phyloP scores from a whole-genome alignment of 1,140 invertebrate genomes.

The Panagrolaimus sp. region DNA sequence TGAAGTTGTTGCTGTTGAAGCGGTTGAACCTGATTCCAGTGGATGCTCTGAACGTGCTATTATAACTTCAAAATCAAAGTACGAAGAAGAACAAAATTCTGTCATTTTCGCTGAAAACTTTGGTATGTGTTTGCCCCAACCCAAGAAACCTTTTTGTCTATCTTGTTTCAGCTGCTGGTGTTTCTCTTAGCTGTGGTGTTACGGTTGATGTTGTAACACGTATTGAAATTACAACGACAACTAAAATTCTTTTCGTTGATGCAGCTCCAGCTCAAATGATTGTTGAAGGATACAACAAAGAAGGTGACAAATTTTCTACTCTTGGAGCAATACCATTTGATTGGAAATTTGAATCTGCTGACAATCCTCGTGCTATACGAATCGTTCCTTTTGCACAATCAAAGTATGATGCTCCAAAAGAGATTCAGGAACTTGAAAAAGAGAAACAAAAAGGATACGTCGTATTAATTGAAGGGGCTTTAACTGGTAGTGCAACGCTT shows the following conservation, averaged over 20 bases:
- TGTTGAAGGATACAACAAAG: slow-evolving; percentile 79
- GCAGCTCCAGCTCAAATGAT: slow-evolving; percentile 92
- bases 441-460: slow-evolving; percentile 68
- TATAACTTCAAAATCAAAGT: slow-evolving; percentile 72
- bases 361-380: slow-evolving; percentile 61
- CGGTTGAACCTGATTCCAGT: slow-evolving; percentile 56
- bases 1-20: slow-evolving; percentile 32
- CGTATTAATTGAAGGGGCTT: slow-evolving; percentile 82
- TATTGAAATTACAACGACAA: slow-evolving; percentile 81
- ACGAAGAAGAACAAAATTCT: slow-evolving; percentile 71
- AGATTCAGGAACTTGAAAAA: slow-evolving; percentile 64
- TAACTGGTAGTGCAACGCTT: slow-evolving; percentile 78
- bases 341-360: slow-evolving; percentile 67
- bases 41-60: slow-evolving; percentile 73
- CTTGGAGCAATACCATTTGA: slow-evolving; percentile 78
- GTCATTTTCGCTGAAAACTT: slow-evolving; percentile 83
- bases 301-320: slow-evolving; percentile 62
- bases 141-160: too few relatives aligned
- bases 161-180: slow-evolving; percentile 67
- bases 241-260: slow-evolving; percentile 82
- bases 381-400: slow-evolving; percentile 83
- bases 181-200: slow-evolving; percentile 81
- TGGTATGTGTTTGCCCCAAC: too few relatives aligned
- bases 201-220: slow-evolving; percentile 79
- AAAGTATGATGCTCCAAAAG: slow-evolving; percentile 74